Evolutionary conservation across 1,140 invertebrate genomes (phyloP), one percentile per base, ranked within the genome.

Genomic region (Drosophila subpulchrella): DNA sequence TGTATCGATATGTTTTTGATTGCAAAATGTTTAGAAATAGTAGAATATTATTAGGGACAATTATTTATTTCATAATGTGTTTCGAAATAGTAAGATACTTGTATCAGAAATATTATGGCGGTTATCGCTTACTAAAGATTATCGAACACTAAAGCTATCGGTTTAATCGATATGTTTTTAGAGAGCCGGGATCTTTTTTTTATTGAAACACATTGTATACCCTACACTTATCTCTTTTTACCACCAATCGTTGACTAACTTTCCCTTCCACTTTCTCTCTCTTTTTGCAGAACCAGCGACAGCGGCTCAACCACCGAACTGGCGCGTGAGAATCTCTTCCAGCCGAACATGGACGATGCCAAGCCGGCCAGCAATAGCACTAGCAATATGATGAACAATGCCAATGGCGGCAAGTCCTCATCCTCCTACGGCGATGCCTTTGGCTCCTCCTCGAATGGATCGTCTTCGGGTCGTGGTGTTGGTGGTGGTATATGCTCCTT

Each of bases 311-410:
- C 66, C 59, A 71, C 79, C 13, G 91, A 92, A 83, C 75, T 90
- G 67, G 91, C 91, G 42, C 91, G 84, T 83, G 89, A 92, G 80
- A 92, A 91, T 57, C 80, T 92, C 61, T 92, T 92, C 63, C 90
- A 91, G 78, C 81, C 85, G 51, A 91, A 85, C 51, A 90, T 90
- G 77, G 85, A 90, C 36, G 85, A 89, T 47, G 85, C 84, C 39
- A 89, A 89, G 58, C 90, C 78, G 68, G 75, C 72, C 50, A 75
- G 60, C 76, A 80, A 73, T 46, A 70, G 53, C 47, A 48, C 13
- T 48, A 48, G 46, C 46, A 48, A 27, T 47, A 47, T 13, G 11
- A 47, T 13, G 11, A 44, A 6, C 7, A 42, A 42, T 8, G 38
- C 38, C 50, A 71, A 59, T 46, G 46, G 65, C 54, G 50, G 61